Base-by-base conservation (phyloP, 2,113 vertebrate genomes). In the Epinephelus lanceolatus region DNA sequence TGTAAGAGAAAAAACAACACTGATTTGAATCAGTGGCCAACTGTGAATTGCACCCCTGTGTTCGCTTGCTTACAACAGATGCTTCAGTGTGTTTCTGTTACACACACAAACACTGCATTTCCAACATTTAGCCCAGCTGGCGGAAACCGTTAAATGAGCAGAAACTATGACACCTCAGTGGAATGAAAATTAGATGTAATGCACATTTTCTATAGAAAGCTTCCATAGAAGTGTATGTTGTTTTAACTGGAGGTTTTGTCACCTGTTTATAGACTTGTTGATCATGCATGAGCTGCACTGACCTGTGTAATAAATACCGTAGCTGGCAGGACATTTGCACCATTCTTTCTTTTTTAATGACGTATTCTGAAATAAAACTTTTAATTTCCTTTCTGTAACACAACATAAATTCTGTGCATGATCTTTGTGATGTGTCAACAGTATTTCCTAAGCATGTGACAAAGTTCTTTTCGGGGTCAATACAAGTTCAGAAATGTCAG, bases 121-220 rank as follows among this genome's bases (percentile, higher is more conserved):
- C 76, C 76, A 83, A 78, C 75, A 66, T 87, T 87, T 80, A 68
- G 77, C 18, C 63, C 86, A 86, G 86, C 83, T 83, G 86, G 83
- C 3, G 70, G 93, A 94, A 94, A 92, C 90, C 37, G 76, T 88
- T 91, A 90, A 93, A 91, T 51, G 90, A 88, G 86, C 89, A 94
- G 89, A 92, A 94, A 91, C 91, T 88, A 30, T 86, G 88, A 94
- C 91, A 93, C 86, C 89, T 93, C 78, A 17, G 14, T 49, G 82
- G 87, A 76, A 81, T 90, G 91, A 88, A 91, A 88, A 89, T 83
- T 2, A 84, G 67, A 83, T 61, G 74, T 81, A 80, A 80, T 72
- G 62, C 81, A 59, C 77, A 67, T 83, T 83, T 92, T 78, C 80
- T 89, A 27, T 27, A 27, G 27, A 27, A 27, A 27, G 27, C 27